These are phyloP conservation scores for Drepanosiphum platanoidis DNA, from an alignment of 2,888 invertebrate genomes.

Conservation along the genomic window DNA sequence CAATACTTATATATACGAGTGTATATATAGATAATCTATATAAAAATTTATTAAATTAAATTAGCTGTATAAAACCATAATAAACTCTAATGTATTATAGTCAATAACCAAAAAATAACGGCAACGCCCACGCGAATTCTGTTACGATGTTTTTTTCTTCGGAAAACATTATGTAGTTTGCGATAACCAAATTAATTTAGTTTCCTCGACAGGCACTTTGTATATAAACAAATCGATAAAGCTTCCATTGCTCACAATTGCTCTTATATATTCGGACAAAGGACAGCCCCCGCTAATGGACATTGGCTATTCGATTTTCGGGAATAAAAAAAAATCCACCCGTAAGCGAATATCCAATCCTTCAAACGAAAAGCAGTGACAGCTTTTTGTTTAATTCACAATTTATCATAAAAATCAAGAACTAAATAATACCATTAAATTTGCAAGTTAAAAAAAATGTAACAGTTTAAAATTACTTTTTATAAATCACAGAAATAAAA, in stretches of 20 bases:
- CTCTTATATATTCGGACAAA: conserved; percentile 55
- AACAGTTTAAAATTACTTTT: too few species aligned
- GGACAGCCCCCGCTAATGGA: conserved; percentile 42
- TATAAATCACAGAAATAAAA: too few species aligned
- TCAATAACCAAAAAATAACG: background rate
- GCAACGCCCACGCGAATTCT: conserved; percentile 47
- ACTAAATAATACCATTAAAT: too few species aligned
- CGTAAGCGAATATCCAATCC: conserved; percentile 33
- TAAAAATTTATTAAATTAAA: background rate
- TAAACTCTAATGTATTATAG: background rate
- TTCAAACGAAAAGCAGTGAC: conserved; percentile 14
- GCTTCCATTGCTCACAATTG: conserved; percentile 41
- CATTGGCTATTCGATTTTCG: conserved; percentile 55
- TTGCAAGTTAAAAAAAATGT: too few species aligned
- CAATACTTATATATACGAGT: too few species aligned
- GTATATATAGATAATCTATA: background rate
- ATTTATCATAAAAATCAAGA: too few species aligned
- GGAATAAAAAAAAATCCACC: conserved; percentile 14
- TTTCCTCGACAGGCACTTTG: conserved; percentile 50
- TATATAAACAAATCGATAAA: conserved; percentile 57
- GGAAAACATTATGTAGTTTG: conserved; percentile 36
- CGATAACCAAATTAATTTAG: conserved; percentile 57
- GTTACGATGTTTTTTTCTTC: conserved; percentile 9
- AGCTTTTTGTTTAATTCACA: too few species aligned
- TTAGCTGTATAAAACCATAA: background rate